A percentile compares a stretch with the other conserved stretches of the same genome.
Conservation (phyloP, 1,140 invertebrate genomes). For the Macrosteles quadrilineatus region DNA sequence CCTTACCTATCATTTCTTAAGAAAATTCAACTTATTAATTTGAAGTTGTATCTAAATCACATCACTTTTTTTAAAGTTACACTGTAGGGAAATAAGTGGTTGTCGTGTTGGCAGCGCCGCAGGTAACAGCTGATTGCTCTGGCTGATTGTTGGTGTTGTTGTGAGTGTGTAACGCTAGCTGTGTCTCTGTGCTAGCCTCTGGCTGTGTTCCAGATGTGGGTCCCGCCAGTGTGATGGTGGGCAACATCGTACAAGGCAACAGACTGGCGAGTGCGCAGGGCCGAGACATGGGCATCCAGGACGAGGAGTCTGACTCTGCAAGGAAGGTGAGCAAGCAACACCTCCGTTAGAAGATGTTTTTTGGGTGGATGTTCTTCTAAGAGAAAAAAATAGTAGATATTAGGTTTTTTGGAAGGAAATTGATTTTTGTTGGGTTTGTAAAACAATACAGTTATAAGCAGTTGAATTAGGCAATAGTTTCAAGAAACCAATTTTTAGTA, state of each 20-base stretch:
- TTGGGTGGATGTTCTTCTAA: too few species aligned
- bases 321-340: slow-evolving; percentile 66
- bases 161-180: slow-evolving; percentile 27
- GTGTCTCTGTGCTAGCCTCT: slow-evolving; percentile 57
- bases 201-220: slow-evolving; percentile 91
- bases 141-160: background rate
- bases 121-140: background rate
- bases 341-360: background rate
- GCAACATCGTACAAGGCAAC: slow-evolving; percentile 98
- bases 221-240: slow-evolving; percentile 98
- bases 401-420: too few species aligned
- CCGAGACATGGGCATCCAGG: slow-evolving; percentile 83
- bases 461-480: too few species aligned
- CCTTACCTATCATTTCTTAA: too few species aligned
- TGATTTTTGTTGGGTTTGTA: too few species aligned
- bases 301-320: slow-evolving; percentile 79
- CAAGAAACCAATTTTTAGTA: too few species aligned
- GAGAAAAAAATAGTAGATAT: too few species aligned
- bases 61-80: too few species aligned
- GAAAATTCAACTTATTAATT: too few species aligned
- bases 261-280: slow-evolving; percentile 94
- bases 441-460: too few species aligned
- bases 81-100: too few species aligned
- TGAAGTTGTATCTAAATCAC: too few species aligned
- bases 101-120: background rate